These are phyloP conservation scores for Drosophila kokeensis DNA, from an alignment of 2,888 invertebrate genomes.

Conservation along the genomic window DNA sequence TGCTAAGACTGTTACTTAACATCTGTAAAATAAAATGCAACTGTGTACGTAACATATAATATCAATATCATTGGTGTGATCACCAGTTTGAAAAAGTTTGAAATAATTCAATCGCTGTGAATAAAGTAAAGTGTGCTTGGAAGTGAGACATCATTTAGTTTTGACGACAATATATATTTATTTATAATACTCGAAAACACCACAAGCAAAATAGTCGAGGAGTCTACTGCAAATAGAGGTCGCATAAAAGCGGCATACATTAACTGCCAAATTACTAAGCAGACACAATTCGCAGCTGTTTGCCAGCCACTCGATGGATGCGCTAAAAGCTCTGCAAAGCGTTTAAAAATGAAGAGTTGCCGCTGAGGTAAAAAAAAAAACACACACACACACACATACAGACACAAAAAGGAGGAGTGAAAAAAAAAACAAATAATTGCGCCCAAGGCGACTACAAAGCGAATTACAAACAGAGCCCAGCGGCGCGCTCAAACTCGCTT, in stretches of 20 bases:
- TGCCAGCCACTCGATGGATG: slow-evolving; percentile 64
- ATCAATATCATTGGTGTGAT: background rate
- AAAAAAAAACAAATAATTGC: slow-evolving; percentile 69
- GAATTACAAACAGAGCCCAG: slow-evolving; percentile 72
- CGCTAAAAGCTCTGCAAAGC: slow-evolving; percentile 61
- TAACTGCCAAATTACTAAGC: slow-evolving; percentile 60
- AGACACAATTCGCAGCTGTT: slow-evolving; percentile 62
- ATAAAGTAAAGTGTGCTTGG: background rate
- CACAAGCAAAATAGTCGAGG: background rate
- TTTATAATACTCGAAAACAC: background rate
- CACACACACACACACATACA: background rate
- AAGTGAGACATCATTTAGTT: background rate
- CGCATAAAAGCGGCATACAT: slow-evolving; percentile 8
- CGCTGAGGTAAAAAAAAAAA: slow-evolving; percentile 33
- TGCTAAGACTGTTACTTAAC: background rate
- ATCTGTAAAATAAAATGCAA: background rate
- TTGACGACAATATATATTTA: background rate
- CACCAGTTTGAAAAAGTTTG: background rate
- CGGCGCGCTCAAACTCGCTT: slow-evolving; percentile 12
- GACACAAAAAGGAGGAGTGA: slow-evolving; percentile 3
- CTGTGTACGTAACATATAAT: background rate
- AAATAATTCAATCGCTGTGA: background rate
- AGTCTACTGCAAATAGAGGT: slow-evolving; percentile 9
- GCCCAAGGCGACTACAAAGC: slow-evolving; percentile 79
- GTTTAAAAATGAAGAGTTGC: slow-evolving; percentile 60